A percentile compares a stretch with the other conserved stretches of the same genome.
phyloP scores from a whole-genome alignment of 1,140 invertebrate species.

The Argopecten irradians region DNA sequence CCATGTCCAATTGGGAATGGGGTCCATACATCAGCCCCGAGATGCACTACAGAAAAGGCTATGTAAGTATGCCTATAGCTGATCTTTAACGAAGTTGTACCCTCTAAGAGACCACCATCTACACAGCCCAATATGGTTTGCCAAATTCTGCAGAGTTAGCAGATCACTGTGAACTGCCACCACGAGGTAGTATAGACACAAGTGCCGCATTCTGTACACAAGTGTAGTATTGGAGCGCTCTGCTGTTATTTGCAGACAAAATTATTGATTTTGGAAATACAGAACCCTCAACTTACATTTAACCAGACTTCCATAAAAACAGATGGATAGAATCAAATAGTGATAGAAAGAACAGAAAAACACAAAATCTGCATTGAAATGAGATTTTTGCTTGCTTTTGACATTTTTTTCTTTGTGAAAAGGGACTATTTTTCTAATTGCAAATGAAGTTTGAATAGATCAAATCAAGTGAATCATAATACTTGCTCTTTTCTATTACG shows the following conservation, averaged over 20 bases:
- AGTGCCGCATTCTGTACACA: background rate
- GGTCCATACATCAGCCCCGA: too few species aligned
- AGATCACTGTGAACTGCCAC: background rate
- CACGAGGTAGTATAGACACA: background rate
- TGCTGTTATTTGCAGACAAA: conserved; percentile 10
- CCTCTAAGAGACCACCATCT: background rate
- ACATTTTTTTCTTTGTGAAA: background rate
- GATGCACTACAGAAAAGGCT: too few species aligned
- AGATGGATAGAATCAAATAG: conserved; percentile 15
- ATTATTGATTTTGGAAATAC: conserved; percentile 18
- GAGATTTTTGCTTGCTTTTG: background rate
- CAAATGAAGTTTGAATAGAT: too few species aligned
- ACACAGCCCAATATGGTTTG: background rate
- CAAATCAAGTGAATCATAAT: too few species aligned
- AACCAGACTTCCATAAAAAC: conserved; percentile 15
- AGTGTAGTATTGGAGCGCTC: conserved; percentile 10
- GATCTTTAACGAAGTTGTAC: background rate
- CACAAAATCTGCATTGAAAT: background rate
- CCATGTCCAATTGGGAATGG: too few species aligned
- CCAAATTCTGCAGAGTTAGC: background rate
- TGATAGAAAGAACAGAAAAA: background rate
- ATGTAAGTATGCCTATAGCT: background rate
- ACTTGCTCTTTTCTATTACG: too few species aligned
- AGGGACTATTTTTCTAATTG: too few species aligned
- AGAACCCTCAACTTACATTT: conserved; percentile 10